These are phyloP conservation scores for Pachypeltis micranthus DNA, from an alignment of 1,140 invertebrate species.

Conservation along the genomic window DNA sequence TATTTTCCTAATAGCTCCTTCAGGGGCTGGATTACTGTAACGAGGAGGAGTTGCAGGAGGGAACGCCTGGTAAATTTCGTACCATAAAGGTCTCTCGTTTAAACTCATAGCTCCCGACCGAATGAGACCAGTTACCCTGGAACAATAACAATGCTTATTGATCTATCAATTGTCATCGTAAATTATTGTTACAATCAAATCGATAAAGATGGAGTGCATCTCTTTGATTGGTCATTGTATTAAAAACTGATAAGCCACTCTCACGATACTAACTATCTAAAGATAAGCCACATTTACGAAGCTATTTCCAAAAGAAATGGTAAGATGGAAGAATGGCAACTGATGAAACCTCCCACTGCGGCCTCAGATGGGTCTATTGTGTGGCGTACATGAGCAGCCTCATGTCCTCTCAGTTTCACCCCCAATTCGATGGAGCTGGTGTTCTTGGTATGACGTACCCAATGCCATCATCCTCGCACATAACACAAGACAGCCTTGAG, in stretches of 20 bases:
- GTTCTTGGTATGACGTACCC: too few species aligned
- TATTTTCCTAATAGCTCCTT: conserved; percentile 50
- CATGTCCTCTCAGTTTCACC: too few species aligned
- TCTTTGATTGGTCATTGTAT: neutral
- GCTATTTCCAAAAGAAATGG: too few species aligned
- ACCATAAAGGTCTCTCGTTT: conserved; percentile 79
- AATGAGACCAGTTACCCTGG: conserved; percentile 61
- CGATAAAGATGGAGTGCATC: neutral
- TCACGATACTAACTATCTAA: neutral
- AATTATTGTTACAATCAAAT: neutral
- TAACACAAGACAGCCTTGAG: too few species aligned
- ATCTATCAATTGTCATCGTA: neutral
- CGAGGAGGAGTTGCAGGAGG: conserved; percentile 68
- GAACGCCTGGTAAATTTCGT: conserved; percentile 72
- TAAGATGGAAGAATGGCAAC: too few species aligned
- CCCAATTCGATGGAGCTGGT: too few species aligned
- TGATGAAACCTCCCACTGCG: too few species aligned
- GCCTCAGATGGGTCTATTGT: too few species aligned
- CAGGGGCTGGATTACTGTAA: conserved; percentile 48
- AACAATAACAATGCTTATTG: conserved; percentile 26
- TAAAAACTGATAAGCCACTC: neutral
- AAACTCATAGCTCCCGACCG: conserved; percentile 57
- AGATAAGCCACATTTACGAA: neutral
- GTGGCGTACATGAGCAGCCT: too few species aligned
- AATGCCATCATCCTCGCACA: too few species aligned